These are phyloP conservation scores for Augochlora pura DNA, from an alignment of 1,140 invertebrate genomes.

Conservation along the genomic window DNA sequence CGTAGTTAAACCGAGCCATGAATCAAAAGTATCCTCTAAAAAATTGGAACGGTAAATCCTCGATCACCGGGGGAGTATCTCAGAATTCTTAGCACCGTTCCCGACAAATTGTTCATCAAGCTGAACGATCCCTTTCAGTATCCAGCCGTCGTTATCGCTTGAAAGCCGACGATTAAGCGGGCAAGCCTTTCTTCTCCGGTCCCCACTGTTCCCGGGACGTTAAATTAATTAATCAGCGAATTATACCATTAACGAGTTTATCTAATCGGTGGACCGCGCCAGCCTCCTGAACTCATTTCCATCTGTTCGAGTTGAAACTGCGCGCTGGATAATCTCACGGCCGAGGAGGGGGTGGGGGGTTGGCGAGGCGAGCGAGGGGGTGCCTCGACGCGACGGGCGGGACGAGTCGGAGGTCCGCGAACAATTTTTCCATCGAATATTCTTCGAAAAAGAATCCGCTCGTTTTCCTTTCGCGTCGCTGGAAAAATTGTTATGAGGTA, in stretches of 20 bases:
- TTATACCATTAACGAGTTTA: constrained; percentile 39
- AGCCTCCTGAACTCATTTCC: constrained; percentile 10
- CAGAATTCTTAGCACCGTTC: too few species aligned
- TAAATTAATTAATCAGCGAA: constrained; percentile 45
- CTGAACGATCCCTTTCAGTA: neutral
- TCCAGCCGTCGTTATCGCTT: neutral
- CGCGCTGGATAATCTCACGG: neutral
- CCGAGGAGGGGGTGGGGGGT: too few species aligned
- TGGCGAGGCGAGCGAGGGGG: too few species aligned
- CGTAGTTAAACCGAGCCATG: too few species aligned
- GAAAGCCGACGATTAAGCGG: constrained; percentile 1
- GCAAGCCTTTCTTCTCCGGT: neutral
- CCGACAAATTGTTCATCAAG: neutral
- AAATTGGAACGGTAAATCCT: neutral
- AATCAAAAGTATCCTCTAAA: too few species aligned
- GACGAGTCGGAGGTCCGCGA: neutral
- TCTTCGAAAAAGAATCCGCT: neutral
- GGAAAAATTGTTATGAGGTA: constrained; percentile 8
- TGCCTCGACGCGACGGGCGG: too few species aligned
- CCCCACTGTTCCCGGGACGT: neutral
- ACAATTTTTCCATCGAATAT: constrained; percentile 9
- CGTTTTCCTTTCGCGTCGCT: neutral
- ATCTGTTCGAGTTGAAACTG: neutral
- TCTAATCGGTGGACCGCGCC: constrained; percentile 24
- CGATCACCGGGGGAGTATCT: neutral